A percentile compares a stretch with the other conserved stretches of the same genome.
These are phyloP conservation scores for Nettapus auritus DNA, from an alignment of 2,113 vertebrate genomes.

Conservation along the genomic window DNA sequence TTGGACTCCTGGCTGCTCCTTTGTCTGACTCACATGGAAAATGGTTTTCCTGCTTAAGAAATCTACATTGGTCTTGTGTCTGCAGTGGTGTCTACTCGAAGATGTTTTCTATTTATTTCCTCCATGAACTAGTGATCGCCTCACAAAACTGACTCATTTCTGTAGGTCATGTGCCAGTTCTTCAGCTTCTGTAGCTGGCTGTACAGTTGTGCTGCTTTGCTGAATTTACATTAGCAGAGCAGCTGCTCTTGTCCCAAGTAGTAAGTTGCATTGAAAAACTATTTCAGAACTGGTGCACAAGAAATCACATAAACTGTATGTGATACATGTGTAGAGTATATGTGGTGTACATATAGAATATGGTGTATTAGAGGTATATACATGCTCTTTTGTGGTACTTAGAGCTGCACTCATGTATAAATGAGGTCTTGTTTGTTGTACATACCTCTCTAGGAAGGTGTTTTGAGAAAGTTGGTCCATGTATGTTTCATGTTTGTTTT, in stretches of 20 bases:
- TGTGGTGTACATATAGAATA: neutral
- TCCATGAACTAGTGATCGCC: neutral
- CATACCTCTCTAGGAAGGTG: neutral
- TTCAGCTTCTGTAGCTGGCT: neutral
- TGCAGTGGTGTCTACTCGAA: neutral
- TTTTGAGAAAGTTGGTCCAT: neutral
- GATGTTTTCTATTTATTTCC: neutral
- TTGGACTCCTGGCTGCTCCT: neutral
- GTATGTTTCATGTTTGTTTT: neutral
- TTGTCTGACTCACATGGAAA: neutral
- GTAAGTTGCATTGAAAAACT: neutral
- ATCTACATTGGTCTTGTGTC: rapidly evolving
- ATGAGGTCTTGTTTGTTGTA: neutral
- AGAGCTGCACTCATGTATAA: neutral
- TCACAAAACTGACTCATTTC: neutral
- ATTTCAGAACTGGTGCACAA: neutral
- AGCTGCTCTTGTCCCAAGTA: neutral
- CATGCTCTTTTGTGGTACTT: neutral
- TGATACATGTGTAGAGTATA: rapidly evolving
- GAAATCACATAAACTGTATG: neutral
- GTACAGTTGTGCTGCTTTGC: neutral
- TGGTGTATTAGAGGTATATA: neutral
- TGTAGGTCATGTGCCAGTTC: neutral
- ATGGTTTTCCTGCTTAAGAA: neutral
- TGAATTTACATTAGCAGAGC: neutral